Percentiles rank a stretch among this genome's conserved stretches.
Evolutionary conservation across 2,797 vertebrate genomes (phyloP).

Genomic region (Characodon lateralis): DNA sequence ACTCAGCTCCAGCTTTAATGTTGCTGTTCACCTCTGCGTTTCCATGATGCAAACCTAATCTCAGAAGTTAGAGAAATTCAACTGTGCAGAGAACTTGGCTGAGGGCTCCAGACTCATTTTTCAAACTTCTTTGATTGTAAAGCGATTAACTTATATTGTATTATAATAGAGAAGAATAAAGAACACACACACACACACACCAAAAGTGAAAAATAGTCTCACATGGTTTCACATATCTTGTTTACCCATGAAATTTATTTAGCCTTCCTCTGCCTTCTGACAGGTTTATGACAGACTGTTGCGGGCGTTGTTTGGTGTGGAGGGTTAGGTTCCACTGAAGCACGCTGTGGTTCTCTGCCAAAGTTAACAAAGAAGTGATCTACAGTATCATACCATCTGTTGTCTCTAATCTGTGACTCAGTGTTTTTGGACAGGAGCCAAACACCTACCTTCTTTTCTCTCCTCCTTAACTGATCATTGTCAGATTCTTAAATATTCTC

Average conservation of each 20-base stretch:
- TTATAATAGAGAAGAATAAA: constrained; percentile 52
- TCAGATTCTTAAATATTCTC: constrained; percentile 19
- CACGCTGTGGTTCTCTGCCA: constrained; percentile 68
- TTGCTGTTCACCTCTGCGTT: constrained; percentile 30
- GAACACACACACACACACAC: constrained; percentile 27
- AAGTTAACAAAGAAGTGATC: constrained; percentile 75
- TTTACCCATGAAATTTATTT: constrained; percentile 54
- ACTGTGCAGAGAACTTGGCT: constrained; percentile 34
- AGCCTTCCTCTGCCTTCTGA: constrained; percentile 55
- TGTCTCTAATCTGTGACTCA: constrained; percentile 71
- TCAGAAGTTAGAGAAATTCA: constrained; percentile 39
- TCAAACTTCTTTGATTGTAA: constrained; percentile 47
- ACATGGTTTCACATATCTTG: constrained; percentile 19
- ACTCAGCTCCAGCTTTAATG: constrained; percentile 6
- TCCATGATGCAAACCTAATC: constrained; percentile 46
- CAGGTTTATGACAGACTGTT: constrained; percentile 44
- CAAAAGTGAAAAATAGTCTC: constrained; percentile 31
- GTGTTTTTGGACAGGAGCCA: constrained; percentile 60
- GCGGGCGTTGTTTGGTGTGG: constrained; percentile 38
- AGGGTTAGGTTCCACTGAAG: constrained; percentile 54
- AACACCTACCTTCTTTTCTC: constrained; percentile 47
- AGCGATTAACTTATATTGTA: constrained; percentile 43
- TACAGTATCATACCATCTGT: constrained; percentile 70
- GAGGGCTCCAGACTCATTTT: constrained; percentile 48
- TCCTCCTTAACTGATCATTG: constrained; percentile 33